A percentile compares a stretch with the other conserved stretches of the same genome.
phyloP scores from a whole-genome alignment of 2,888 invertebrate genomes.

The Masnerella sp. region DNA sequence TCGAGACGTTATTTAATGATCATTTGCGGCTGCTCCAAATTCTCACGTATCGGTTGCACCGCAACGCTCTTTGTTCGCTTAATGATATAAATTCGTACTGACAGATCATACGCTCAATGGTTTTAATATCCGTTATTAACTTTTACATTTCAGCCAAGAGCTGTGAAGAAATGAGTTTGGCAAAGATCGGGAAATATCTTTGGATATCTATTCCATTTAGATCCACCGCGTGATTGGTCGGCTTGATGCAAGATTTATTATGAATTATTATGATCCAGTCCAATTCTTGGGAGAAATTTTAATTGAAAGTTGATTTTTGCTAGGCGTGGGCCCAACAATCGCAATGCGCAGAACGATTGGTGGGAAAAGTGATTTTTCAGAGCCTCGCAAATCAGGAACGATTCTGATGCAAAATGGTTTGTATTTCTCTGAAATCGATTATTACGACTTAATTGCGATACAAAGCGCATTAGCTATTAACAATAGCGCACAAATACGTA shows the following conservation, averaged over 20 bases:
- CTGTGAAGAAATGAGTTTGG: conserved; percentile 46
- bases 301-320: conserved; percentile 35
- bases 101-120: conserved; percentile 43
- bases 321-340: conserved; percentile 3
- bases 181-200: conserved; percentile 38
- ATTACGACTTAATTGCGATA: conserved; percentile 30
- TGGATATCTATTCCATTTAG: conserved; percentile 39
- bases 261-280: conserved; percentile 32
- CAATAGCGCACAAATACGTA: conserved; percentile 15
- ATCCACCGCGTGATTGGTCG: conserved; percentile 29
- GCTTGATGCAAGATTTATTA: conserved; percentile 30
- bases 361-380: conserved; percentile 26
- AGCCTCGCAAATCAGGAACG: too few species aligned
- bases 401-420: background rate
- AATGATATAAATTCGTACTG: conserved; percentile 54
- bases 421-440: conserved; percentile 20
- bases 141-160: conserved; percentile 22
- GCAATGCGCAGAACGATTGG: background rate
- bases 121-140: conserved; percentile 49
- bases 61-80: conserved; percentile 43
- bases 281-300: conserved; percentile 29
- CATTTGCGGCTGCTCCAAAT: conserved; percentile 45
- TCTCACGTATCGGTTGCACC: conserved; percentile 54
- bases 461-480: conserved; percentile 8
- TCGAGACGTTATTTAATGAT: conserved; percentile 49